phyloP scores from a whole-genome alignment of 2,888 invertebrate genomes.

The Ypsolopha scabrella region DNA sequence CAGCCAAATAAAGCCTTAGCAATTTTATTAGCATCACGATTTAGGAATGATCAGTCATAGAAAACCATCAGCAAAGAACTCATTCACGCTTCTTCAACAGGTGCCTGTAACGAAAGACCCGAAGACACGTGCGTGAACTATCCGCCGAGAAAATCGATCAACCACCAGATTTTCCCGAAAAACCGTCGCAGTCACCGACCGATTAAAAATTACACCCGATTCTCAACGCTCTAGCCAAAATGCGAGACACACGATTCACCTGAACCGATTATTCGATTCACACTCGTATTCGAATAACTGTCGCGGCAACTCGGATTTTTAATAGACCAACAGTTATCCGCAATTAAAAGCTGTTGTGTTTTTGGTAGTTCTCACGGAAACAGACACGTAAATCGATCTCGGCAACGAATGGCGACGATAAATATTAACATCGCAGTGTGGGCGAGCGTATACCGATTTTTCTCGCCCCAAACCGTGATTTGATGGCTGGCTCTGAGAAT shows the following conservation, averaged over 20 bases:
- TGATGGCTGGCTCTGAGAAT: too few species aligned
- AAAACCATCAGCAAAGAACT: background rate
- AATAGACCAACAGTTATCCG: conserved; percentile 57
- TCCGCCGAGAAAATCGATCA: conserved; percentile 64
- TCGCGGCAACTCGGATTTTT: conserved; percentile 50
- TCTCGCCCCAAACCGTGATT: too few species aligned
- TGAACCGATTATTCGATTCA: conserved; percentile 25
- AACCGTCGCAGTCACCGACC: conserved; percentile 41
- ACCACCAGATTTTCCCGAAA: conserved; percentile 44
- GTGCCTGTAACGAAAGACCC: conserved; percentile 38
- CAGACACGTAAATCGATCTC: background rate
- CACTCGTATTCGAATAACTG: conserved; percentile 38
- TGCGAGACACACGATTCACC: conserved; percentile 58
- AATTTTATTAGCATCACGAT: too few species aligned
- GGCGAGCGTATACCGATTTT: too few species aligned
- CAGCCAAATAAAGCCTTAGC: too few species aligned
- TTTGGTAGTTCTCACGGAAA: conserved; percentile 48
- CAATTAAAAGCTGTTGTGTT: conserved; percentile 40
- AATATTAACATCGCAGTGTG: background rate
- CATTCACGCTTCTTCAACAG: conserved; percentile 5
- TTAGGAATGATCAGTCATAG: too few species aligned
- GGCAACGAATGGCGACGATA: background rate
- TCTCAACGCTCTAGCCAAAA: conserved; percentile 37
- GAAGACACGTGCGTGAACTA: conserved; percentile 61
- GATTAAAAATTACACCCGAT: conserved; percentile 36